Evolutionary conservation across 1,140 invertebrate species (phyloP).

Genomic region (Oryzaephilus surinamensis): DNA sequence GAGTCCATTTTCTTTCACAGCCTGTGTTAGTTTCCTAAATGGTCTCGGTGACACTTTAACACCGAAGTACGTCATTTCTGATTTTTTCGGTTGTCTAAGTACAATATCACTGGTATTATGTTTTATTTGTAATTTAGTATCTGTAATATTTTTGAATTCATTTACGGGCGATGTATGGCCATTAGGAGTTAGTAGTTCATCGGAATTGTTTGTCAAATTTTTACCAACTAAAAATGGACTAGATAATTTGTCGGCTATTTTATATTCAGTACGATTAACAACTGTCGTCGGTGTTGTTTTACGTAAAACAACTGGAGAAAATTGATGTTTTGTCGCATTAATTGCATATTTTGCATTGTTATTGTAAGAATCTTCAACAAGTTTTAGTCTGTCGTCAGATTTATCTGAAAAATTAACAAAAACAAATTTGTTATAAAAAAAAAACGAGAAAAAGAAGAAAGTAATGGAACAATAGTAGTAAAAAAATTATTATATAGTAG

Average conservation of each 20-base stretch:
- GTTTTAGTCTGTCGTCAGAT: too few relatives aligned
- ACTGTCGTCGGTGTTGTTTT: slow-evolving; percentile 17
- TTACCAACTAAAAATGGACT: slow-evolving; percentile 28
- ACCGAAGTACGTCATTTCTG: slow-evolving; percentile 34
- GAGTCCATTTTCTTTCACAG: slow-evolving; percentile 21
- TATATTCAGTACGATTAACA: too few relatives aligned
- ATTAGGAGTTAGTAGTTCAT: not conserved
- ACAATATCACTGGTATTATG: slow-evolving; percentile 20
- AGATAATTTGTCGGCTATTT: slow-evolving; percentile 20
- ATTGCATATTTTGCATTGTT: too few relatives aligned
- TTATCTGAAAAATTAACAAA: too few relatives aligned
- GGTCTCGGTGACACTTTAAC: slow-evolving; percentile 21
- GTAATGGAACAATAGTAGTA: not conserved
- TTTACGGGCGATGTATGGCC: slow-evolving; percentile 1
- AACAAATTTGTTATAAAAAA: too few relatives aligned
- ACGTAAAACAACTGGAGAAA: slow-evolving; percentile 23
- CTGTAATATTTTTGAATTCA: slow-evolving; percentile 14
- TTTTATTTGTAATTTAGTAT: slow-evolving; percentile 15
- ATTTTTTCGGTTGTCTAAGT: slow-evolving; percentile 32
- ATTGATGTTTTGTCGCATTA: too few relatives aligned
- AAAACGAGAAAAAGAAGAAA: too few relatives aligned
- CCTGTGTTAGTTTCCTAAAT: slow-evolving; percentile 8
- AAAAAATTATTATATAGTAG: not conserved
- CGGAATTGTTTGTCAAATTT: slow-evolving; percentile 10
- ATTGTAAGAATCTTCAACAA: too few relatives aligned